These are phyloP conservation scores for Aphelenchoides avenae DNA, from an alignment of 1,140 invertebrate species.

Conservation along the genomic window DNA sequence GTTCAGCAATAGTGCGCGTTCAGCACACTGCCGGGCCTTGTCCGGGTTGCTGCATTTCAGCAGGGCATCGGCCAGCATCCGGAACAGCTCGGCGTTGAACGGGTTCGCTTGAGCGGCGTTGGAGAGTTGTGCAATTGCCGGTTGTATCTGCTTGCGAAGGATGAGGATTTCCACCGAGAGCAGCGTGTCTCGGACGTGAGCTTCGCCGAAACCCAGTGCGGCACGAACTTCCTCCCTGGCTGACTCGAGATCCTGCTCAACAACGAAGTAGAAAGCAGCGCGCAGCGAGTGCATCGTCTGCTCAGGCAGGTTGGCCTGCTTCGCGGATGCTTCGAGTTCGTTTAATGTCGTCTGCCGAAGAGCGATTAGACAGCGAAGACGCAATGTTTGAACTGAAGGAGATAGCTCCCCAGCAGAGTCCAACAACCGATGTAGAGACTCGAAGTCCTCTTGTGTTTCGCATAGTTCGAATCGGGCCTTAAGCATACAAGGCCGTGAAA, in stretches of 20 bases:
- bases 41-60: constrained; percentile 14
- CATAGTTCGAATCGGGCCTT: constrained; percentile 1
- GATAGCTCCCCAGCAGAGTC: not conserved
- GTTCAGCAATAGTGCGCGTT: constrained; percentile 22
- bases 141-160: constrained; percentile 9
- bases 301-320: not conserved
- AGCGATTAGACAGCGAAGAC: not conserved
- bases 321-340: constrained; percentile 2
- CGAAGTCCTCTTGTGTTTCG: not conserved
- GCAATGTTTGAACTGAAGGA: not conserved
- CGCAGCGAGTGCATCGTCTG: not conserved
- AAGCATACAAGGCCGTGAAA: no score
- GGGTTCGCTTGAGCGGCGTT: constrained; percentile 16
- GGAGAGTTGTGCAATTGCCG: constrained; percentile 30
- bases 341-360: not conserved
- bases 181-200: constrained; percentile 4
- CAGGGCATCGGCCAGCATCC: constrained; percentile 23
- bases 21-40: constrained; percentile 28
- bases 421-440: not conserved
- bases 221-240: not conserved
- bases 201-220: constrained; percentile 3
- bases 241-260: not conserved
- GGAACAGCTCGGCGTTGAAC: constrained; percentile 15
- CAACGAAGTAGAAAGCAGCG: constrained; percentile 8
- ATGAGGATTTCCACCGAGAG: constrained; percentile 8